Percentiles rank a stretch among this genome's conserved stretches.
phyloP scores from a whole-genome alignment of 2,888 invertebrate genomes.

The Rhynchonema sp. region DNA sequence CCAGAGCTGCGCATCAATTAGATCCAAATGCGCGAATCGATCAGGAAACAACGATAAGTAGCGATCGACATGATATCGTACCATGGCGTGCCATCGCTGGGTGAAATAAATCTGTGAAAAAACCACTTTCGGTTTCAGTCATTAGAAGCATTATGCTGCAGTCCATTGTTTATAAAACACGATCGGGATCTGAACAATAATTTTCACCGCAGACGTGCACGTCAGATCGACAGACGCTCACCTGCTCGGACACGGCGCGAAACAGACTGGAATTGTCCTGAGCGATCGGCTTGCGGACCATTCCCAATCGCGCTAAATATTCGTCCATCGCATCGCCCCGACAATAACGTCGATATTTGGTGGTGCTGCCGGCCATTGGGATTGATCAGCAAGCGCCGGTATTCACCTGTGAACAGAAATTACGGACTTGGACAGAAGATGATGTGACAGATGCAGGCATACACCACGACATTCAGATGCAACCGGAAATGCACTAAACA shows the following conservation, averaged over 20 bases:
- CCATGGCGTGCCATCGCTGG: slow-evolving; percentile 51
- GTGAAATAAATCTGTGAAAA: slow-evolving; percentile 38
- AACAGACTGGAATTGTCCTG: slow-evolving; percentile 72
- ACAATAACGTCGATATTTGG: not conserved
- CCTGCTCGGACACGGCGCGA: slow-evolving; percentile 66
- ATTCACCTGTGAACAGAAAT: no score
- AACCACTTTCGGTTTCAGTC: slow-evolving; percentile 33
- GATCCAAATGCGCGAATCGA: not conserved
- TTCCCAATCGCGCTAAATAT: slow-evolving; percentile 56
- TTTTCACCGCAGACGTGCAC: not conserved
- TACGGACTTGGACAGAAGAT: no score
- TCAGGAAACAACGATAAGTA: slow-evolving; percentile 28
- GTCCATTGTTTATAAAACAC: no score
- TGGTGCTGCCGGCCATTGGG: no score
- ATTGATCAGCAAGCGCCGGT: no score
- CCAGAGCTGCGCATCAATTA: no score
- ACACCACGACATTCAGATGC: no score
- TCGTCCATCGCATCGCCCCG: slow-evolving; percentile 41
- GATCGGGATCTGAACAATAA: not conserved
- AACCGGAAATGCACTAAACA: no score
- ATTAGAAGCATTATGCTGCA: no score
- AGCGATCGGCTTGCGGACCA: slow-evolving; percentile 66
- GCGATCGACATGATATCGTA: slow-evolving; percentile 51
- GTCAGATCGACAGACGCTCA: slow-evolving; percentile 11
- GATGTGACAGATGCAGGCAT: no score